Conservation (phyloP, 2,888 invertebrate genomes). For the Aspidiotus destructor region DNA sequence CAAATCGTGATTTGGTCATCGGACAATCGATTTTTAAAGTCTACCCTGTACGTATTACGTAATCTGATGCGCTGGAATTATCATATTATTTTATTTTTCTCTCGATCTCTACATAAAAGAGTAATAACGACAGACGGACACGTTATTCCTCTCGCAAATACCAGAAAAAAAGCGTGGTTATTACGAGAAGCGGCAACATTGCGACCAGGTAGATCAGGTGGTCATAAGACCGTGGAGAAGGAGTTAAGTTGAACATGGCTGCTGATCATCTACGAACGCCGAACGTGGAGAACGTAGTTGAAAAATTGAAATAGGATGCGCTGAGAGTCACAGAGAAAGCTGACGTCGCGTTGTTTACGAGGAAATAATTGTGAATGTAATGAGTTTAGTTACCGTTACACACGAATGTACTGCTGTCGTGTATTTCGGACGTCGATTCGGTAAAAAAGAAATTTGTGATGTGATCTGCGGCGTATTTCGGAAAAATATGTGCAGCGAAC, state of each 20-base stretch:
- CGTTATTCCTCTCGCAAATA: too few relatives aligned
- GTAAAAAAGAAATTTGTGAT: neutral
- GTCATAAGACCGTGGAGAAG: neutral
- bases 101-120: too few relatives aligned
- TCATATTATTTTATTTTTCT: too few relatives aligned
- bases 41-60: too few relatives aligned
- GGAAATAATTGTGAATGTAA: constrained; percentile 4
- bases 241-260: constrained; percentile 4
- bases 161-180: too few relatives aligned
- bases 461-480: too few relatives aligned
- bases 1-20: too few relatives aligned
- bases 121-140: too few relatives aligned
- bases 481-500: neutral
- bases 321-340: neutral
- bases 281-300: neutral
- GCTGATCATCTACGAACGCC: neutral
- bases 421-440: constrained; percentile 1
- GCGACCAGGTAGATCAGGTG: constrained; percentile 4
- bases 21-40: too few relatives aligned
- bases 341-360: neutral
- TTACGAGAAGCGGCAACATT: neutral
- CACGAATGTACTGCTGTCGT: neutral
- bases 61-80: too few relatives aligned
- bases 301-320: neutral
- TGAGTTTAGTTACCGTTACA: constrained; percentile 2